Base-by-base conservation (phyloP, 2,888 invertebrate species). In the Drosophila siamana region DNA sequence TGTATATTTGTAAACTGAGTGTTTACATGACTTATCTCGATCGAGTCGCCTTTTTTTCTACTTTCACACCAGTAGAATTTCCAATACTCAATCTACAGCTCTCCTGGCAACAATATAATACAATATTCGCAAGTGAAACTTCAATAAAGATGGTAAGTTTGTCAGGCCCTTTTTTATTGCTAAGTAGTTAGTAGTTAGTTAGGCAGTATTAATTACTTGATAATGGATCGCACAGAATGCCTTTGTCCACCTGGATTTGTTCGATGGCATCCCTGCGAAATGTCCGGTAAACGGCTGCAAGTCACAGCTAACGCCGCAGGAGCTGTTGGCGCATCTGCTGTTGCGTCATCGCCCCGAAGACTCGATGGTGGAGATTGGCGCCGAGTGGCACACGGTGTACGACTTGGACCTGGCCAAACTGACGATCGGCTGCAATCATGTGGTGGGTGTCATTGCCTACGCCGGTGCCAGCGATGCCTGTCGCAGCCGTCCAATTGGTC, bases 291-390 rank as follows among this genome's bases (percentile, higher is more conserved):
- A 13, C n/a, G 59, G 13, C 13, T 80, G 79, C 13, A 0, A 15
- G 0, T 11, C 9, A 2, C 24, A 65, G 7, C 7, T 83, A 63
- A 38, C 62, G n/a, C 73, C 84, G 0, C 52, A 73, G 36, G 80
- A 77, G 55, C n/a, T 80, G 63, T 16, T 84, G 38, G 52, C 60
- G 11, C 84, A 80, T 51, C 26, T 80, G 22, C 9, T 84, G 5
- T 73, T 84, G 81, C 50, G 40, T 2, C 79, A 80, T 61, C 48
- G 62, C 1, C 74, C 79, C 11, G 59, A 62, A 26, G 73, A 80
- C 1, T 80, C 81, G 5, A 84, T 80, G 78, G 24, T 51, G 22
- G 78, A 80, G 50, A 30, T 84, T 8, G 55, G 61, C 40, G 55
- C 80, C 38, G 63, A 57, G 1, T 66, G 67, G 65, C 78, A 65